Evolutionary conservation across 2,888 invertebrate genomes (phyloP).

Genomic region (Chloromyia formosa): DNA sequence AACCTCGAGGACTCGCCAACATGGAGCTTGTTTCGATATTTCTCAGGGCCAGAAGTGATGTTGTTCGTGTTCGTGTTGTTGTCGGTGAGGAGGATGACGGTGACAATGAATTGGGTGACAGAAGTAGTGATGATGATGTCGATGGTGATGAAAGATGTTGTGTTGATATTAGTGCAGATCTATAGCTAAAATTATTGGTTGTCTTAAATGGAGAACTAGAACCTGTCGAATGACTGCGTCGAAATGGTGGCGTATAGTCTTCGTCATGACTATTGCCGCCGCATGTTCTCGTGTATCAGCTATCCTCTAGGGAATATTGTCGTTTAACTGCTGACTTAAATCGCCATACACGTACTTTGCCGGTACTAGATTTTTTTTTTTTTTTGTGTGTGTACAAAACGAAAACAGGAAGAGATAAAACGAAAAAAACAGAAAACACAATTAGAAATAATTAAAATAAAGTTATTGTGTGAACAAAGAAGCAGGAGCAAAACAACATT

Average conservation of each 20-base stretch:
- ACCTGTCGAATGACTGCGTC: constrained; percentile 38
- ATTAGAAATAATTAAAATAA: constrained; percentile 31
- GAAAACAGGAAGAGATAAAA: constrained; percentile 32
- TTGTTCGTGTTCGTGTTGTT: constrained; percentile 20
- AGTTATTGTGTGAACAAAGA: background rate
- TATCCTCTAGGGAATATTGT: constrained; percentile 54
- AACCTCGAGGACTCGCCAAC: background rate
- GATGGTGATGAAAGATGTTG: constrained; percentile 11
- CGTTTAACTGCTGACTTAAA: constrained; percentile 55
- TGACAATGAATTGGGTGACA: background rate
- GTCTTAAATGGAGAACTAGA: constrained; percentile 17
- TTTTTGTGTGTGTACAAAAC: background rate
- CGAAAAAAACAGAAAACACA: constrained; percentile 30
- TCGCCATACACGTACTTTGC: constrained; percentile 56
- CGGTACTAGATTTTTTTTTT: constrained; percentile 52
- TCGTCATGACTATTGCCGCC: constrained; percentile 19
- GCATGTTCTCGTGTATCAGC: constrained; percentile 51
- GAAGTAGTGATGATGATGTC: background rate
- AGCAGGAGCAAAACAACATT: constrained; percentile 17
- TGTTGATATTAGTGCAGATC: constrained; percentile 41
- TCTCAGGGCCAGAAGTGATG: constrained; percentile 28
- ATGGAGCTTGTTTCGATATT: background rate
- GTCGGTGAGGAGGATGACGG: background rate
- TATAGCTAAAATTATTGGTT: constrained; percentile 23
- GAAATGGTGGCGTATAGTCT: constrained; percentile 33